Evolutionary conservation across 2,113 vertebrate genomes (phyloP), one percentile per base, ranked within the genome.

Genomic region (Cinclus mexicanus): DNA sequence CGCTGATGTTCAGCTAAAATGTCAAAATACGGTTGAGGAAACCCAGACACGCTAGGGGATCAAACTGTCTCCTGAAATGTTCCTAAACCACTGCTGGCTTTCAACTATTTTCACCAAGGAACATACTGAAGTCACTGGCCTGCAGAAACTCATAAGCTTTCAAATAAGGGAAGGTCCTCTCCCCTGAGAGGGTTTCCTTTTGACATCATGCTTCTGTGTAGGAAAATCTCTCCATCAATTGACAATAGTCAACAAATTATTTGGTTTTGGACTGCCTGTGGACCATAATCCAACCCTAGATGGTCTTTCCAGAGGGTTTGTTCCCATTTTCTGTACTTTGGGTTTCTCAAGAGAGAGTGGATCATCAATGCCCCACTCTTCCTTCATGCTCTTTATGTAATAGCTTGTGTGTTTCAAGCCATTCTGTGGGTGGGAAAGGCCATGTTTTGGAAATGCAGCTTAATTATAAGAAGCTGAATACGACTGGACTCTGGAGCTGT

Each of bases 141-240:
- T 87, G 56, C 52, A 90, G 94, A 89, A 96, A 87, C 15, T 95
- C 50, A 61, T 69, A 84, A 53, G 68, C 28, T 94, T 12, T 76
- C 94, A 85, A 81, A 87, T 72, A 52, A 91, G 74, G 75, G 87
- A 95, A 97, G 72, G 56, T 92, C 35, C 23, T 94, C 72, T 95
- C 49, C 24, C 7, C 11, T 69, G 75, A 83, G 61, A 93, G 61
- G 65, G 68, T 95, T 96, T 96, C 89, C 69, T 93, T 95, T 88
- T 70, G 86, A 72, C 52, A 88, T 61, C 86, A 57, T 93, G 18
- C 37, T 96, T 93, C 65, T 67, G 26, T 64, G 68, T 47, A 87
- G 67, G 78, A 68, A 63, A 80, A 74, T 7, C 6, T 19, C 10
- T 69, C 44, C 26, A 23, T 33, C 19, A 69, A 10, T 35, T 68